Evolutionary conservation across 2,888 invertebrate genomes (phyloP), one percentile per base, ranked within the genome.

Genomic region (Aradus depressus): DNA sequence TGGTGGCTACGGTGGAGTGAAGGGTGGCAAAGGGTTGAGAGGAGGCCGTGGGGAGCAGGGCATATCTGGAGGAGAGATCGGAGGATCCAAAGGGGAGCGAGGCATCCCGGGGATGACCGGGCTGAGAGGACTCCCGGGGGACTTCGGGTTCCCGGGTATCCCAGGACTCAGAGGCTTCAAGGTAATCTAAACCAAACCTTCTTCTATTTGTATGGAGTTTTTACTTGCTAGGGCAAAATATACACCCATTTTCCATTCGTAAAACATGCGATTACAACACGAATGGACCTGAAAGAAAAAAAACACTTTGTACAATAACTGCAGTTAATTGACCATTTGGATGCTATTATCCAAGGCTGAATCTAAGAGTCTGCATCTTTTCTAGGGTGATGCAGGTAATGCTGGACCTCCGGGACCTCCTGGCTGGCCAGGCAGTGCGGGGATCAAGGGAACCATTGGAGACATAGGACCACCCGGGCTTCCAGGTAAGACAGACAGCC

Each of bases 401-500:
- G 18, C 12, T 21, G 62, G 60, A 31, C n/a, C 34, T 8, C 58
- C 63, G 61, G 80, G 79, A 38, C 58, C 64, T 22, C 61, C 62
- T 35, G 79, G 70, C 50, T 58, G 52, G 21, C 25, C 54, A 32
- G 81, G 81, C 35, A 42, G 64, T 2, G 62, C 58, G 31, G 81
- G 84, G 22, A 63, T 65, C n/a, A 70, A 68, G 59, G 65, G 61
- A 28, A 42, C 41, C 2, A 22, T 22, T 10, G 61, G 60, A 16
- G 59, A 60, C 35, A 18, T 25, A 25, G 62, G 62, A 8, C 50
- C 39, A 5, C 60, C 62, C 41, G 79, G 71, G 53, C 62, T 77
- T 38, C 69, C 76, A 25, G 85, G 79, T 48, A 62, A 71, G 87
- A 38, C 68, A 44, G 75, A 80, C 64, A 8, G 5, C n/a, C 21